Conservation (phyloP, 64 coral and sea anemone species). For the Anthopleura sola region DNA sequence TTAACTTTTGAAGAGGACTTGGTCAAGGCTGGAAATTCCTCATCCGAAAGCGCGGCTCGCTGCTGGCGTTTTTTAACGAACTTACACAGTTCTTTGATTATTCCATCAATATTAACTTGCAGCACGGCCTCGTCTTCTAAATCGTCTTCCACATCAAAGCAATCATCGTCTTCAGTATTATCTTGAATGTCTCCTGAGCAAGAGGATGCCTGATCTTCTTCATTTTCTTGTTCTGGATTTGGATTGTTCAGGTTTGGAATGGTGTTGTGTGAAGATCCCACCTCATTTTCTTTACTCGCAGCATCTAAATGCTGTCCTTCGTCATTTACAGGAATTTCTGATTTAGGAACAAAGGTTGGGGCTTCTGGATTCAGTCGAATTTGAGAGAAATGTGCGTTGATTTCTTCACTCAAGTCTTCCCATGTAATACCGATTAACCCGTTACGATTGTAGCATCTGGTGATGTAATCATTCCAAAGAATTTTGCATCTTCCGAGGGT, state of each 20-base stretch:
- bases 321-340: neutral
- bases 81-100: neutral
- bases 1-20: neutral
- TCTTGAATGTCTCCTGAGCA: neutral
- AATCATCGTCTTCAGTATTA: neutral
- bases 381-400: slow-evolving; percentile 8
- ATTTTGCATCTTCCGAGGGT: slow-evolving; percentile 56
- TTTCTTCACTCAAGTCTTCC: slow-evolving; percentile 30
- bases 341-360: slow-evolving; percentile 12
- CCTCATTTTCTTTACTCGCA: neutral
- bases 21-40: neutral
- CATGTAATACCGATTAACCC: slow-evolving; percentile 42
- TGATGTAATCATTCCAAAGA: slow-evolving; percentile 67
- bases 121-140: neutral
- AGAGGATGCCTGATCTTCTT: neutral
- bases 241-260: neutral
- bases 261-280: neutral
- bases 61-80: neutral
- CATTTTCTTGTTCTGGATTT: neutral
- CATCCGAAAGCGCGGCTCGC: neutral
- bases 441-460: slow-evolving; percentile 31
- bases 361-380: slow-evolving; percentile 34
- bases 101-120: neutral
- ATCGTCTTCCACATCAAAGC: neutral
- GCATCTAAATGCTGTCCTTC: neutral